These are phyloP conservation scores for Schrankia costaestrigalis DNA, from an alignment of 2,888 invertebrate species.

Conservation along the genomic window DNA sequence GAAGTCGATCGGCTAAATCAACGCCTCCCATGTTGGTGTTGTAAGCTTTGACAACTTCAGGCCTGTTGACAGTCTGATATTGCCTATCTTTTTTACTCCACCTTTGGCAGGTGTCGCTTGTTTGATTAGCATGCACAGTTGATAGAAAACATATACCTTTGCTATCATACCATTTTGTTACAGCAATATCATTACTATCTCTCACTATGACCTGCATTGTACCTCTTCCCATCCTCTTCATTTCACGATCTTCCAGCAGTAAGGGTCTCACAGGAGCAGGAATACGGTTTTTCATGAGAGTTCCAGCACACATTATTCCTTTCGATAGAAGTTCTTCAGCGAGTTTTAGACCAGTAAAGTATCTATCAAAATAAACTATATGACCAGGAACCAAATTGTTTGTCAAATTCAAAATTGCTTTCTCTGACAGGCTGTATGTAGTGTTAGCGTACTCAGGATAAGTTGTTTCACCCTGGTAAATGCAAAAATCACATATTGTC, in stretches of 20 bases:
- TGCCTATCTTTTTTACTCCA: constrained; percentile 9
- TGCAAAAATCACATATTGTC: background rate
- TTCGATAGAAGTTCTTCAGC: constrained; percentile 3
- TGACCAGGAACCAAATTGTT: constrained; percentile 5
- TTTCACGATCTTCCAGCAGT: background rate
- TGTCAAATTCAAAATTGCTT: constrained; percentile 2
- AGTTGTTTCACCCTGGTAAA: constrained; percentile 1
- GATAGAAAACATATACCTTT: constrained; percentile 3
- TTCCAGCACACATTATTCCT: constrained; percentile 5
- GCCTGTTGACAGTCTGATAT: constrained; percentile 8
- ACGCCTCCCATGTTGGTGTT: constrained; percentile 9
- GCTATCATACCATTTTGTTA: constrained; percentile 24
- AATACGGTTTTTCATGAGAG: constrained; percentile 7
- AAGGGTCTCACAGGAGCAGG: background rate
- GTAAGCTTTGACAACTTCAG: constrained; percentile 8
- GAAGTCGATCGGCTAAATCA: constrained; percentile 11
- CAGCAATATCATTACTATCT: constrained; percentile 3
- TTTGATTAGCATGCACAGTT: background rate
- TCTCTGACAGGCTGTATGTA: constrained; percentile 2
- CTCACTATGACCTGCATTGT: constrained; percentile 3
- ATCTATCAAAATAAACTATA: constrained; percentile 5
- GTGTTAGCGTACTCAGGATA: constrained; percentile 3
- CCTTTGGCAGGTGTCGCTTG: constrained; percentile 1
- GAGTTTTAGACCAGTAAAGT: constrained; percentile 7
- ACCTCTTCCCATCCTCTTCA: constrained; percentile 1